Evolutionary conservation across 2,888 invertebrate genomes (phyloP), one percentile per base, ranked within the genome.

Genomic region (Carcina quercana): DNA sequence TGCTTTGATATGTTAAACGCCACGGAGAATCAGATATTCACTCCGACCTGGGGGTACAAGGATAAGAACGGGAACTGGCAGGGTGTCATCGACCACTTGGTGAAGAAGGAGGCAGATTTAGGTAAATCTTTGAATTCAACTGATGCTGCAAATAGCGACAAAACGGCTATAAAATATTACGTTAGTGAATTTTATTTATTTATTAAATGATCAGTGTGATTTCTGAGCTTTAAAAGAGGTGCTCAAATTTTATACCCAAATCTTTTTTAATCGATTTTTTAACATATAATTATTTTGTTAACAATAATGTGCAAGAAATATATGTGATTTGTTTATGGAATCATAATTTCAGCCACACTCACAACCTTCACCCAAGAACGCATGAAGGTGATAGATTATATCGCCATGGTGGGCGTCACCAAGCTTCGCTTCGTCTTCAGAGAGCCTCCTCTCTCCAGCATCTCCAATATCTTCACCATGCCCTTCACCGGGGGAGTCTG

Each of bases 401-500:
- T 88, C 5, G 84, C 86, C 3, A 79, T 86, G 71, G 85, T 86
- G 0, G 83, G 85, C 0, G 69, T 78, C 6, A 86, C 87, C 0
- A 70, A 71, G 0, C 80, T 87, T 1, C 75, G 80, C 15, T 89
- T 91, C 49, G 78, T 91, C 13, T 91, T 91, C 65, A 80, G 88
- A 0, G 87, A 88, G 38, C 91, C 91, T 0, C 87, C 90, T 0
- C 72, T 90, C 0, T 87, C 91, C 0, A 85, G 87, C 32, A 80
- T 90, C 3, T 83, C 86, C 28, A 91, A 91, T 45, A 87, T 91
- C 47, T 91, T 89, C 61, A 70, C 86, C 0, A 59, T 90, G 2
- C 90, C 91, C 0, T 91, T 91, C 60, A 82, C 86, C 2, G 72
- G 65, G 0, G 67, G 73, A 0, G 91, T 91, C 1, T 91, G 91